phyloP scores from a whole-genome alignment of 2,888 invertebrate species.

The Epinotia brunnichana region DNA sequence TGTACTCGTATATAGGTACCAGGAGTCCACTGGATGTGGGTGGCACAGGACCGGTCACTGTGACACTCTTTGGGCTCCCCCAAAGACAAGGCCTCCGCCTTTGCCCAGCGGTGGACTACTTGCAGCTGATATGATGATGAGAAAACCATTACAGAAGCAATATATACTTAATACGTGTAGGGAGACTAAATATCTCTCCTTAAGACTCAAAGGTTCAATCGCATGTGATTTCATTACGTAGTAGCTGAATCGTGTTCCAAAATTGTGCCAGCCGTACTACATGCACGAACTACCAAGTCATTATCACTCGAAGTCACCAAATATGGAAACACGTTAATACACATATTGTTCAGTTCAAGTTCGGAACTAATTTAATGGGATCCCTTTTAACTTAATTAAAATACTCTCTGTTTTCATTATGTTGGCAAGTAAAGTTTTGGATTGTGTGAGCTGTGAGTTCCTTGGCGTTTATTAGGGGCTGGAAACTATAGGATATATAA shows the following conservation, averaged over 20 bases:
- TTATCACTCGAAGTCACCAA: constrained; percentile 3
- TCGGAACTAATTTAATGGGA: constrained; percentile 36
- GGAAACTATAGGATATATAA: background rate
- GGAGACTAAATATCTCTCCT: background rate
- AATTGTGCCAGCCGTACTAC: background rate
- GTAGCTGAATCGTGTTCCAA: background rate
- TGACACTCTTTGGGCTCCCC: too few relatives aligned
- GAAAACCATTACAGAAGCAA: too few relatives aligned
- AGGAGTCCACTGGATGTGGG: too few relatives aligned
- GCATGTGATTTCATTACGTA: background rate
- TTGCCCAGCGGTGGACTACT: too few relatives aligned
- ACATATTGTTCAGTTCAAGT: constrained; percentile 26
- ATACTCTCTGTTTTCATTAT: constrained; percentile 41
- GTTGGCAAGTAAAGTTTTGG: constrained; percentile 28
- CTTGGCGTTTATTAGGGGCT: constrained; percentile 29
- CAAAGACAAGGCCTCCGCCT: too few relatives aligned
- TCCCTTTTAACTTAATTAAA: constrained; percentile 42
- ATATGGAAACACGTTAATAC: constrained; percentile 12
- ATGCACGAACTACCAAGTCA: background rate
- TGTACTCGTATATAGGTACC: too few relatives aligned
- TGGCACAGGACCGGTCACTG: too few relatives aligned
- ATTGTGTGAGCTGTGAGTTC: constrained; percentile 17
- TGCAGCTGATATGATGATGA: too few relatives aligned
- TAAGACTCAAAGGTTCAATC: background rate
- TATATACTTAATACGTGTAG: too few relatives aligned